These are phyloP conservation scores for Agrochola lota DNA, from an alignment of 2,888 invertebrate genomes.

Conservation along the genomic window DNA sequence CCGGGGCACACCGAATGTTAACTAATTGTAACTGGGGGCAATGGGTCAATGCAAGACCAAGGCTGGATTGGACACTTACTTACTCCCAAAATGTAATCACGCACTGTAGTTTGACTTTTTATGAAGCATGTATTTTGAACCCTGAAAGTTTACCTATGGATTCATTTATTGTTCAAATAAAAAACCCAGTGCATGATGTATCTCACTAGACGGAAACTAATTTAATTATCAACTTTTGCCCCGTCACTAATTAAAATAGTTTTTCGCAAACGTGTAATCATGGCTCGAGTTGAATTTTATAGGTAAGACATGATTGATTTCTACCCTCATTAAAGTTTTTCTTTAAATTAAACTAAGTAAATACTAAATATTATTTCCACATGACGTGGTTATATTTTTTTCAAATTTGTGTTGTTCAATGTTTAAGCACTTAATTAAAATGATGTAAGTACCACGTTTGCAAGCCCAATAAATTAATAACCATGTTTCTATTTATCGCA, in stretches of 20 bases:
- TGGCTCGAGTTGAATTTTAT: background rate
- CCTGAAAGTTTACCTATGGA: background rate
- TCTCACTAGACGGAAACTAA: background rate
- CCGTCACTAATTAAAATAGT: background rate
- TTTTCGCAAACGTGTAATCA: background rate
- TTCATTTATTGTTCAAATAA: background rate
- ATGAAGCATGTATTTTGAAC: background rate
- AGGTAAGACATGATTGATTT: background rate
- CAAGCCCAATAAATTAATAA: slow-evolving; percentile 35
- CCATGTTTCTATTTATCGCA: slow-evolving; percentile 25
- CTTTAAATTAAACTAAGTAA: background rate
- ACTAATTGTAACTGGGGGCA: slow-evolving; percentile 61
- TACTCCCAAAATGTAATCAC: slow-evolving; percentile 6
- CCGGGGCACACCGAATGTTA: slow-evolving; percentile 52
- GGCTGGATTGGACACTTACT: slow-evolving; percentile 13
- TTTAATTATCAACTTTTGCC: background rate
- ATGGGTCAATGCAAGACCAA: slow-evolving; percentile 62
- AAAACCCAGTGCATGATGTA: background rate
- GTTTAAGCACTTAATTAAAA: slow-evolving; percentile 8
- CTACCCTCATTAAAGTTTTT: background rate
- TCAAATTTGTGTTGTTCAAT: background rate
- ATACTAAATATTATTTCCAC: background rate
- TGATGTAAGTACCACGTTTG: background rate
- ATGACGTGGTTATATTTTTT: background rate
- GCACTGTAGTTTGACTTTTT: background rate